Conservation (phyloP, 35 echinoderm and acorn worm species). For the Eucidaris tribuloides region DNA sequence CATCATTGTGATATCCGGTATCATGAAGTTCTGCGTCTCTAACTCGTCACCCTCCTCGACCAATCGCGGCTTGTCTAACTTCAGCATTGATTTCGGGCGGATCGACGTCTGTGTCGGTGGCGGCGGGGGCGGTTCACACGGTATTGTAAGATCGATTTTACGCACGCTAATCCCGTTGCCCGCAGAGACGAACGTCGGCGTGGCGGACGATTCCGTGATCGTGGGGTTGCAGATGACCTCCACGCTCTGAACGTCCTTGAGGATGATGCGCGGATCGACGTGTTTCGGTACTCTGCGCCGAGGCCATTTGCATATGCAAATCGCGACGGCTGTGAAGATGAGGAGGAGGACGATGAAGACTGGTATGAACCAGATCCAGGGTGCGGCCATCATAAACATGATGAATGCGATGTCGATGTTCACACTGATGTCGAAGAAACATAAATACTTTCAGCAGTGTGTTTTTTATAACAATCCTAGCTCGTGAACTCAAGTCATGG, state of each 20-base stretch:
- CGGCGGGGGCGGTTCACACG: background rate
- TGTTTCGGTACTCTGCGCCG: background rate
- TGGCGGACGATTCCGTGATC: background rate
- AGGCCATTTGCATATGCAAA: conserved; percentile 48
- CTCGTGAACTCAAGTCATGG: no score
- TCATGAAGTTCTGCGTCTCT: background rate
- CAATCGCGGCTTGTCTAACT: background rate
- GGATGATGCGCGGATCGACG: conserved; percentile 31
- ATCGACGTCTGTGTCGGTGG: background rate
- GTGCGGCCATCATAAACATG: background rate
- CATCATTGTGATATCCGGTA: background rate
- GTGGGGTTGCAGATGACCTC: conserved; percentile 53
- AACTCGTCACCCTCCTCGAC: background rate
- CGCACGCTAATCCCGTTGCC: background rate
- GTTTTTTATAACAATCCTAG: no score
- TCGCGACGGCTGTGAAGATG: conserved; percentile 1
- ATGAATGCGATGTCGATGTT: no score
- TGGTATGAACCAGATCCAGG: conserved; percentile 52
- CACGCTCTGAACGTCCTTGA: conserved; percentile 23
- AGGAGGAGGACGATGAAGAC: conserved; percentile 42
- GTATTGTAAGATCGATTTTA: conserved; percentile 15
- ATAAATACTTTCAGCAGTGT: no score
- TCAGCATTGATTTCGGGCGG: background rate
- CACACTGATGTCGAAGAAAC: no score
- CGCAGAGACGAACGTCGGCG: background rate